These are phyloP conservation scores for Zaprionus vittiger DNA, from an alignment of 1,140 invertebrate species.

Conservation along the genomic window DNA sequence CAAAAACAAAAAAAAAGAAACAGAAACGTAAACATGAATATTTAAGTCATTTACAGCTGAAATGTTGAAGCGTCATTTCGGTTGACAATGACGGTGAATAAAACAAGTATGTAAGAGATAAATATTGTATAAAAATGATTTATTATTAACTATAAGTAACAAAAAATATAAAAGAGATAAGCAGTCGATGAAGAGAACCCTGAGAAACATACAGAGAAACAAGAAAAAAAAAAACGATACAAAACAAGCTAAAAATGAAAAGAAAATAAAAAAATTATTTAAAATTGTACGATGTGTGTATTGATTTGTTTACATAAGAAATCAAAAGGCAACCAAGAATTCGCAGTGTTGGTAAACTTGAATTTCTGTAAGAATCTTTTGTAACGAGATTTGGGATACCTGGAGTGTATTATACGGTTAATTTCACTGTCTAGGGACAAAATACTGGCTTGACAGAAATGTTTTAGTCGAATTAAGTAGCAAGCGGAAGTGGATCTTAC, in stretches of 20 bases:
- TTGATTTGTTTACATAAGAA: background rate
- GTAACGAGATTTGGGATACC: no score
- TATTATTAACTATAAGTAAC: constrained; percentile 77
- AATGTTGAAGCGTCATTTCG: constrained; percentile 52
- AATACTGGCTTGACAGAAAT: no score
- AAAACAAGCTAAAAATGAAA: constrained; percentile 67
- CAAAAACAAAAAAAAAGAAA: constrained; percentile 37
- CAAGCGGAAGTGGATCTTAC: no score
- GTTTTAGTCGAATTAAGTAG: no score
- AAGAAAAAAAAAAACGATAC: constrained; percentile 46
- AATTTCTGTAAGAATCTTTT: no score
- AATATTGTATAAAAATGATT: constrained; percentile 82
- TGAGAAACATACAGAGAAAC: constrained; percentile 54
- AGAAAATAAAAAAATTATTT: constrained; percentile 76
- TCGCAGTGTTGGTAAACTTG: no score
- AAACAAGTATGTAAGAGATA: constrained; percentile 57
- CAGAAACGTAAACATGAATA: constrained; percentile 33
- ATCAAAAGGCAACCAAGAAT: background rate
- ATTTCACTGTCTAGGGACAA: no score
- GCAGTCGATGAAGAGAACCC: constrained; percentile 59
- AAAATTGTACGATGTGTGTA: constrained; percentile 26
- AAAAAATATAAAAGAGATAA: constrained; percentile 64
- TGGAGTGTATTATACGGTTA: accelerated
- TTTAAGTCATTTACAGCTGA: constrained; percentile 61
- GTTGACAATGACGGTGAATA: constrained; percentile 39